These are phyloP conservation scores for Cylas formicarius DNA, from an alignment of 1,140 invertebrate genomes.

Conservation along the genomic window DNA sequence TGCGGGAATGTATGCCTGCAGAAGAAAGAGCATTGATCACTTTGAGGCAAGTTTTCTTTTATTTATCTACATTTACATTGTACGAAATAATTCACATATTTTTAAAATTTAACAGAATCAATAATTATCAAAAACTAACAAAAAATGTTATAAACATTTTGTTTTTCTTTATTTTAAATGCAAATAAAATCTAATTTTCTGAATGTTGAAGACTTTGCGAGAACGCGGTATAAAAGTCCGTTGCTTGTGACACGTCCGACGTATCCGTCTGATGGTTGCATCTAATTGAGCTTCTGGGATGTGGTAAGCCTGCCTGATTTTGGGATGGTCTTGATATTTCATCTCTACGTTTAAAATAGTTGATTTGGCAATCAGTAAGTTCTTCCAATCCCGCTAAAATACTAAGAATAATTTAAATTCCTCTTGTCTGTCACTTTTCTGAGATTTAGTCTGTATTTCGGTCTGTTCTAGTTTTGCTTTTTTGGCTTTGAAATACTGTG, in stretches of 20 bases:
- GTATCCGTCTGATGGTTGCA: not conserved
- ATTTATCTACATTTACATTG: too few species aligned
- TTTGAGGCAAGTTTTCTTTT: too few species aligned
- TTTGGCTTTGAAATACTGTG: constrained; percentile 27
- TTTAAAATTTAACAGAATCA: too few species aligned
- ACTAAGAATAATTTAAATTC: constrained; percentile 27
- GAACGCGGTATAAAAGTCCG: not conserved
- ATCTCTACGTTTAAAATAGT: constrained; percentile 25
- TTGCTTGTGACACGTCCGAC: not conserved
- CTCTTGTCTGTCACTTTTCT: constrained; percentile 22
- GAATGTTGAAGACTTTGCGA: too few species aligned
- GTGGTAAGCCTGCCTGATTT: not conserved
- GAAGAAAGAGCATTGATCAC: too few species aligned
- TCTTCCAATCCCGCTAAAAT: constrained; percentile 30
- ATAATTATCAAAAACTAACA: too few species aligned
- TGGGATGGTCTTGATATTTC: constrained; percentile 21
- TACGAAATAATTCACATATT: too few species aligned
- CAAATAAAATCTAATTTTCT: too few species aligned
- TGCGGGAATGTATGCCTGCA: not conserved
- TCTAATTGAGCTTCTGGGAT: not conserved
- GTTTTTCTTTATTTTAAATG: too few species aligned
- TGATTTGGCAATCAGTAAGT: constrained; percentile 26
- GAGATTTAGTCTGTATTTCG: constrained; percentile 9
- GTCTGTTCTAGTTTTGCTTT: constrained; percentile 17
- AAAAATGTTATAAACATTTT: too few species aligned